Conservation (phyloP, 92 coral and sea anemone species). For the Zoanthus gigantus region DNA sequence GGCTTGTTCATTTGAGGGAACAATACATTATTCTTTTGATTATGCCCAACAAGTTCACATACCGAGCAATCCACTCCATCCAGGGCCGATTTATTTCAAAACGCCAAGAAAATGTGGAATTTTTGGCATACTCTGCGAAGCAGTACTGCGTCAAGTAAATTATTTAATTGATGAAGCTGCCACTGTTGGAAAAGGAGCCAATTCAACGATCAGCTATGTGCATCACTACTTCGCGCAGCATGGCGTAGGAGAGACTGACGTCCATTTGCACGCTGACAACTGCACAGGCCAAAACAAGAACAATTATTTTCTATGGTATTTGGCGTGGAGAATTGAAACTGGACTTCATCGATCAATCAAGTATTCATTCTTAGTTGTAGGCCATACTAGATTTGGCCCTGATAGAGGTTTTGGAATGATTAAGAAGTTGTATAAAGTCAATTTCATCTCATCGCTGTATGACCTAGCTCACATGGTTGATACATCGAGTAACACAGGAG, state of each 20-base stretch:
- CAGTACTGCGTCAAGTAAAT: conserved; percentile 59
- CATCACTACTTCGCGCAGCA: conserved; percentile 66
- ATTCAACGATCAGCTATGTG: conserved; percentile 60
- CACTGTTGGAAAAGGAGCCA: conserved; percentile 60
- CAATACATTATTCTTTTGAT: conserved; percentile 66
- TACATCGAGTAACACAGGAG: not conserved
- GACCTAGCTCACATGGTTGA: not conserved
- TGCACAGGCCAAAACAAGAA: conserved; percentile 76
- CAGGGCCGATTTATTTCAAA: conserved; percentile 78
- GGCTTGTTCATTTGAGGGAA: conserved; percentile 43
- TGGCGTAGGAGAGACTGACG: conserved; percentile 67
- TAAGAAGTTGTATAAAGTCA: not conserved
- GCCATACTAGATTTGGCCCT: conserved; percentile 51
- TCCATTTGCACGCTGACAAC: conserved; percentile 56
- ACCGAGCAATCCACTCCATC: conserved; percentile 77
- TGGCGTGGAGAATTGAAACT: conserved; percentile 53
- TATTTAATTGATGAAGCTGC: conserved; percentile 64
- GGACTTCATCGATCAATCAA: conserved; percentile 42
- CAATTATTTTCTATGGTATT: conserved; percentile 69
- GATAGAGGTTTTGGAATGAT: not conserved
- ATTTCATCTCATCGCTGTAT: not conserved
- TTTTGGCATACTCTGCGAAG: conserved; percentile 73
- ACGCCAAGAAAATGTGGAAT: conserved; percentile 68
- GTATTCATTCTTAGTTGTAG: conserved; percentile 62
- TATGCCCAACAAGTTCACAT: conserved; percentile 73